A percentile compares a stretch with the other conserved stretches of the same genome.
phyloP scores from a whole-genome alignment of 2,888 invertebrate genomes.

The Tholera decimalis region DNA sequence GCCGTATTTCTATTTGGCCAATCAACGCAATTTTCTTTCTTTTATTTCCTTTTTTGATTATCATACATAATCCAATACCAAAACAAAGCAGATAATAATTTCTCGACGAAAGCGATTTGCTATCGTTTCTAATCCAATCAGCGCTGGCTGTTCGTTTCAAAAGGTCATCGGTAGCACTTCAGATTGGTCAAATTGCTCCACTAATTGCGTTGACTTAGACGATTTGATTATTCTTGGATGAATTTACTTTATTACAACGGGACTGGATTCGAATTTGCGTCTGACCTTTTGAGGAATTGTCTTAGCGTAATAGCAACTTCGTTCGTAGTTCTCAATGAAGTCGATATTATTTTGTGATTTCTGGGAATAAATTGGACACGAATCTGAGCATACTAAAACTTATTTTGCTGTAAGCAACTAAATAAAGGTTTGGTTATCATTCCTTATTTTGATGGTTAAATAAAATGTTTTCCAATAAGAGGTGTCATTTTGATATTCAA shows the following conservation, averaged over 20 bases:
- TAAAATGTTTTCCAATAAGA: too few relatives aligned
- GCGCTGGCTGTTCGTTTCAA: neutral
- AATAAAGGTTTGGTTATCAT: too few relatives aligned
- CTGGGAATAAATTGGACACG: too few relatives aligned
- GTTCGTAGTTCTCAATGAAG: neutral
- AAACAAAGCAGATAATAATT: slow-evolving; percentile 15
- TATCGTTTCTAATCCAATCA: slow-evolving; percentile 39
- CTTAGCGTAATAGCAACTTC: slow-evolving; percentile 16
- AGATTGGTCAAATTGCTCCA: slow-evolving; percentile 40
- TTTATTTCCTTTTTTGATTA: neutral
- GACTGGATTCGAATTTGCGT: neutral
- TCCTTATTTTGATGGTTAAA: too few relatives aligned
- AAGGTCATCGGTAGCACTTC: slow-evolving; percentile 27
- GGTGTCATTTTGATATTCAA: too few relatives aligned
- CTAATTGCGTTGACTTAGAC: slow-evolving; percentile 46
- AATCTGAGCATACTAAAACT: too few relatives aligned
- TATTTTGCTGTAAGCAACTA: too few relatives aligned
- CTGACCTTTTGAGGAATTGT: slow-evolving; percentile 33
- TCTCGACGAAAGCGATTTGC: slow-evolving; percentile 19
- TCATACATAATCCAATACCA: slow-evolving; percentile 1
- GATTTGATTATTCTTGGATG: slow-evolving; percentile 42
- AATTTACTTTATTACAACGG: slow-evolving; percentile 14
- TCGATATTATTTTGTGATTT: neutral
- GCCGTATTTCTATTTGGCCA: too few relatives aligned
- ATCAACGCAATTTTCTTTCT: too few relatives aligned